Evolutionary conservation across 2,797 vertebrate genomes (phyloP).

Genomic region (Carapus acus): DNA sequence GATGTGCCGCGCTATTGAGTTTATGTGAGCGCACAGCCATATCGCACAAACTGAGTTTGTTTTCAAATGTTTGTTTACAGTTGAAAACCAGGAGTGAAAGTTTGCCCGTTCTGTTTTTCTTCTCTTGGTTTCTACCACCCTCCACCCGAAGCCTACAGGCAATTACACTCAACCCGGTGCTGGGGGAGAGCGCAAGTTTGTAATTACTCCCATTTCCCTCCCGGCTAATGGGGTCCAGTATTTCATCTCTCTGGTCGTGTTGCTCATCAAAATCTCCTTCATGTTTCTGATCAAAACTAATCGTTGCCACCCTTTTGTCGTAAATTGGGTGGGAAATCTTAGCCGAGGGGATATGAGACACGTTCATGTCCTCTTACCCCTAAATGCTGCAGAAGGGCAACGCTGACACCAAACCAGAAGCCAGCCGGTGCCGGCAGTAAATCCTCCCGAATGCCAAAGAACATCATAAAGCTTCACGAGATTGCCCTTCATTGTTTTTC

Average conservation of each 20-base stretch:
- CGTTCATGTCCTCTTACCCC: constrained; percentile 38
- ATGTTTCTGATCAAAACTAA: constrained; percentile 52
- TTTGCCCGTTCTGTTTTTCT: constrained; percentile 3
- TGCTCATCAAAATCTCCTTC: constrained; percentile 53
- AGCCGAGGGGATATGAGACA: constrained; percentile 48
- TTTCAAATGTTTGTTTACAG: constrained; percentile 1
- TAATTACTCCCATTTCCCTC: constrained; percentile 47
- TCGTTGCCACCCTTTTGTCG: constrained; percentile 45
- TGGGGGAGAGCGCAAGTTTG: constrained; percentile 27
- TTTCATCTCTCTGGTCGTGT: constrained; percentile 37
- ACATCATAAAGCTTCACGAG: constrained; percentile 37
- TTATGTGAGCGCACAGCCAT: constrained; percentile 1
- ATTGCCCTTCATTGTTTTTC: constrained; percentile 38
- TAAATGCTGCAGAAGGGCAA: constrained; percentile 17
- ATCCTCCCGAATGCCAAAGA: constrained; percentile 26
- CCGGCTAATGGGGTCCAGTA: constrained; percentile 31
- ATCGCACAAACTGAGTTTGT: constrained; percentile 1
- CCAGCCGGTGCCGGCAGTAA: constrained; percentile 20
- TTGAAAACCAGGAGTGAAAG: constrained; percentile 14
- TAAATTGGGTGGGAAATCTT: constrained; percentile 38
- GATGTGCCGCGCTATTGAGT: constrained; percentile 1
- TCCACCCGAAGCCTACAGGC: constrained; percentile 7
- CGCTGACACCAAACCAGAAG: constrained; percentile 41
- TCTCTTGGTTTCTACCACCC: constrained; percentile 7
- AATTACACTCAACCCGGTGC: constrained; percentile 18